Evolutionary conservation across 2,113 vertebrate species (phyloP), one percentile per base, ranked within the genome.

Genomic region (Corynorhinus townsendii): DNA sequence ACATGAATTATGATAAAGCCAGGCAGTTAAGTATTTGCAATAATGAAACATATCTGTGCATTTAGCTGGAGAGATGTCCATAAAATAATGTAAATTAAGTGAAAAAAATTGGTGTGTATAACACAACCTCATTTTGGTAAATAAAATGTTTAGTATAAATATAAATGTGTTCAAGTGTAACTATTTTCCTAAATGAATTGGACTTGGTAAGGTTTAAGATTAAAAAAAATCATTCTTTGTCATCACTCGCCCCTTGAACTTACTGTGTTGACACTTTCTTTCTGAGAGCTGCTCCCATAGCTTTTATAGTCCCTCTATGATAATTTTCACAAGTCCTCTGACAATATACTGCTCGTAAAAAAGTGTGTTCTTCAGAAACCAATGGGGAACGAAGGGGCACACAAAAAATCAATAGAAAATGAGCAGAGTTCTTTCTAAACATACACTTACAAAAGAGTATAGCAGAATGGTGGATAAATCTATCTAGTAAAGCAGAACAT

Each of bases 41-140:
- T n/a, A 35, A 49, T 62, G 52, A 84, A 85, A 9, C 20, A 77
- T 26, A 4, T 45, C 19, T 47, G 1, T 82, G 5, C 40, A 64
- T 17, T 93, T 87, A 33, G 4, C 28, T 94, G 52, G 43, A 95
- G 17, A 62, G 20, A 54, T 47, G 6, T 28, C n/a, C 15, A 40
- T 83, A 72, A 93, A 85, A 72, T 35, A 66, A 79, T 47, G 12
- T 69, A 84, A 86, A 90, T 81, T 84, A 95, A 75, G 20, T 80
- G 40, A 90, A 88, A 86, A 54, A 76, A 89, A 35, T 47, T 45
- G 22, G 5, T 64, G 9, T 91, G 30, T 19, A 33, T 43, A 81
- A 28, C 0, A 20, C 14, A 71, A 77, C 2, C 28, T 33, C 3
- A 76, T 89, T 73, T 91, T 68, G 17, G 26, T 86, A 89, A 91